These are phyloP conservation scores for Sinocyclocheilus anophthalmus DNA, from an alignment of 2,113 vertebrate genomes.

Conservation along the genomic window DNA sequence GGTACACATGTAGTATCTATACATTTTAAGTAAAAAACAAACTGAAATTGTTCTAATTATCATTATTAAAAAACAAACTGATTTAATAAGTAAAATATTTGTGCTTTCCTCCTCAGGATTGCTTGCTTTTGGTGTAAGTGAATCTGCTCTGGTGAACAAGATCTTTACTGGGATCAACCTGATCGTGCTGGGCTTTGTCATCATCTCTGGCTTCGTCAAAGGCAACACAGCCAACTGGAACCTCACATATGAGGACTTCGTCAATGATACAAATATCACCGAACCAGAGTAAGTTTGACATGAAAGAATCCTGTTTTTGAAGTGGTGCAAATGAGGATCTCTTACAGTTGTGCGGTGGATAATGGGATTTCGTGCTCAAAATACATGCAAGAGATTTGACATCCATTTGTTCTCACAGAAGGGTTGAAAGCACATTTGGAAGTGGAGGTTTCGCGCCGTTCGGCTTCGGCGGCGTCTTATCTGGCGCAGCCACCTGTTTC, in stretches of 20 bases:
- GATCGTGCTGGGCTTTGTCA: slow-evolving; percentile 88
- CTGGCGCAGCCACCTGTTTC: slow-evolving; percentile 94
- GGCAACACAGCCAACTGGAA: slow-evolving; percentile 87
- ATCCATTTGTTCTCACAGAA: slow-evolving; percentile 47
- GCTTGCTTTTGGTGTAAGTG: slow-evolving; percentile 90
- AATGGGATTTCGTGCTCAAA: background rate
- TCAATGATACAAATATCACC: slow-evolving; percentile 55
- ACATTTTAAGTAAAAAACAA: background rate
- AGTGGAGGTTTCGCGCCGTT: slow-evolving; percentile 89
- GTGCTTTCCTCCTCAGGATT: slow-evolving; percentile 72
- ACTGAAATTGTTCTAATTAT: background rate
- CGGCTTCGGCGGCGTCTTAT: slow-evolving; percentile 83
- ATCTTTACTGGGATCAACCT: slow-evolving; percentile 92
- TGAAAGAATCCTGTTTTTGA: background rate
- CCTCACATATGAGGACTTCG: slow-evolving; percentile 75
- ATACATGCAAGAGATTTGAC: background rate
- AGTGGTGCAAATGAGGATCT: background rate
- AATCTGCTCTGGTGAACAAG: slow-evolving; percentile 93
- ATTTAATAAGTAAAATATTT: too few species aligned
- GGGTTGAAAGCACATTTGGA: slow-evolving; percentile 70
- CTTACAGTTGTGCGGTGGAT: background rate
- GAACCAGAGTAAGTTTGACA: slow-evolving; percentile 47
- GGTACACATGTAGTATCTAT: background rate
- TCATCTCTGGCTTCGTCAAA: slow-evolving; percentile 88
- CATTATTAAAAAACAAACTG: too few species aligned